Base-by-base conservation (phyloP, 2,113 vertebrate species). In the Lagopus leucura region DNA sequence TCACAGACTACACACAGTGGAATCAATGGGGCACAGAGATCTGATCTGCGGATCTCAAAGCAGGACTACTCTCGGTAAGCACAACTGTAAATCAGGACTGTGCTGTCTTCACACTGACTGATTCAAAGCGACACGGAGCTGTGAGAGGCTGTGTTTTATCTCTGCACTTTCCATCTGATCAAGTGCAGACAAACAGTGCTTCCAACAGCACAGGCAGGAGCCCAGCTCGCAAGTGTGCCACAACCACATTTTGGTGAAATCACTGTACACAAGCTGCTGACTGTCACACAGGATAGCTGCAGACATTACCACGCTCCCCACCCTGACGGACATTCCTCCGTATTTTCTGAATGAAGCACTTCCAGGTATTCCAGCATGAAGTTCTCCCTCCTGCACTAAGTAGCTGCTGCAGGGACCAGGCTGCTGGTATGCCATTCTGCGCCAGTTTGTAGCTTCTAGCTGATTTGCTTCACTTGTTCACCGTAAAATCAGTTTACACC, bases 11-110 rank as follows among this genome's bases (percentile, higher is more conserved):
- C 70, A 86, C 65, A 95, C 93, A 97, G 92, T 90, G 73, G 95
- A 96, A 90, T 94, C 94, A 96, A 90, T 96, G 95, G 91, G 91
- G 91, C 94, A 97, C 94, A 94, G 94, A 96, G 95, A 96, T 95
- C 95, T 76, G 94, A 94, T 94, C 45, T 24, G 92, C 81, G 92
- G 72, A 87, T 94, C 95, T 96, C 95, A 92, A 96, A 95, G 90
- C 94, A 94, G 94, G 95, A 95, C 82, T 72, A 86, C 88, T 91
- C 93, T 94, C 83, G 21, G 73, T 94, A 94, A 95, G 94, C 96
- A 97, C 25, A 94, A 92, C 93, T 94, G 94, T 94, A 92, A 92
- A 96, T 90, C 95, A 84, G 88, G 93, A 77, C 95, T 93, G 17
- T 88, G 92, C 93, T 88, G 93, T 86, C 93, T 34, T 66, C 85